phyloP scores from a whole-genome alignment of 2,797 vertebrate species.

The Salmo trutta region DNA sequence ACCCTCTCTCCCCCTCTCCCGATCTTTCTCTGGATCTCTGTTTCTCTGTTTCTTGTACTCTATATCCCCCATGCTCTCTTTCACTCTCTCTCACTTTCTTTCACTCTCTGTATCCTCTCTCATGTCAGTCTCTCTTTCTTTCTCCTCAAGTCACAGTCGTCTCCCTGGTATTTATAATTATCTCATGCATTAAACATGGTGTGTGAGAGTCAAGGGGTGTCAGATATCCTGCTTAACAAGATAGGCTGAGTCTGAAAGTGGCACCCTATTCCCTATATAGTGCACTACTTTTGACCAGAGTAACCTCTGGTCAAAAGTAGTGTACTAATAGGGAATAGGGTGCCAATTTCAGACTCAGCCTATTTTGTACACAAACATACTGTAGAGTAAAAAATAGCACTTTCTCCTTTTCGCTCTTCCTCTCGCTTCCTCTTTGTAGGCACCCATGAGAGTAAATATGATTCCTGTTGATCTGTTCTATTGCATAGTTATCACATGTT shows the following conservation, averaged over 20 bases:
- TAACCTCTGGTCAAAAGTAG: too few species aligned
- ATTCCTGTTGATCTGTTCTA: too few species aligned
- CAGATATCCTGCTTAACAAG: slow-evolving; percentile 22
- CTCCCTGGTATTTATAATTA: not conserved
- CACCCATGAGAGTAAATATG: too few species aligned
- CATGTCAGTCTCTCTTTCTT: too few species aligned
- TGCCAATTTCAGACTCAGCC: too few species aligned
- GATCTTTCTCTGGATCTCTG: too few species aligned
- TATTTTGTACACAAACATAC: too few species aligned
- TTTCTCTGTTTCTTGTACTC: not conserved
- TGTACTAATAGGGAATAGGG: too few species aligned
- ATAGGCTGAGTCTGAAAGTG: slow-evolving; percentile 14
- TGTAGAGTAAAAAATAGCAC: not conserved
- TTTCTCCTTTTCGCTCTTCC: not conserved
- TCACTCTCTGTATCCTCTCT: not conserved
- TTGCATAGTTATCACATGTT: too few species aligned
- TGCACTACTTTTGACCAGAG: too few species aligned
- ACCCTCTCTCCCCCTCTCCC: not conserved
- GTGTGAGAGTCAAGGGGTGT: not conserved
- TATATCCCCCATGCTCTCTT: not conserved
- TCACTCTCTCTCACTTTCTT: not conserved
- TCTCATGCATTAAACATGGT: not conserved
- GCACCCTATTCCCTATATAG: not conserved
- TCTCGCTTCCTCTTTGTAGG: not conserved
- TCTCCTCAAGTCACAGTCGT: not conserved